A percentile compares a stretch with the other conserved stretches of the same genome.
Conservation (phyloP, 1,140 invertebrate species). For the Arion vulgaris region DNA sequence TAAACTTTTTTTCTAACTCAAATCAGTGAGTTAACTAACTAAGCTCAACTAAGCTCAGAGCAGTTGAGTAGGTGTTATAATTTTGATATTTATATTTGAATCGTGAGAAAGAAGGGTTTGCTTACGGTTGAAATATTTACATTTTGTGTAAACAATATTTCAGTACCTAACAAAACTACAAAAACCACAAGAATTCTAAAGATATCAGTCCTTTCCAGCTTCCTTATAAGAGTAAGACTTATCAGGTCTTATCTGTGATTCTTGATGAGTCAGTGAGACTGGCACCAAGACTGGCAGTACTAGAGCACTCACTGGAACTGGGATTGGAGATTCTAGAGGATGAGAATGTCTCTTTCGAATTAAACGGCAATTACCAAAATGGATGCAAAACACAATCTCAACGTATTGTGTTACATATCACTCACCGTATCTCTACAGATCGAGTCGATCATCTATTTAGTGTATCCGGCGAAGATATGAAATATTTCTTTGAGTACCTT, state of each 20-base stretch:
- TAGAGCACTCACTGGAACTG: too few relatives aligned
- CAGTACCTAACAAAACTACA: not conserved
- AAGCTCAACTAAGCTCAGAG: too few relatives aligned
- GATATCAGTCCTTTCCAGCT: not conserved
- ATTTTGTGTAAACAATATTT: not conserved
- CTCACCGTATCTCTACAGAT: not conserved
- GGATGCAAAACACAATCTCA: not conserved
- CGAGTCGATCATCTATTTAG: constrained; percentile 1
- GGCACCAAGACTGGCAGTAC: too few relatives aligned
- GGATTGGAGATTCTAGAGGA: too few relatives aligned
- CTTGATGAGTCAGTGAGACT: constrained; percentile 2
- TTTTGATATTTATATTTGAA: too few relatives aligned
- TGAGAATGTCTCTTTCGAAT: not conserved
- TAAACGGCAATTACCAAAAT: not conserved
- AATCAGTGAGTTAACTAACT: too few relatives aligned
- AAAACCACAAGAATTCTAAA: not conserved
- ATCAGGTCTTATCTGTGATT: not conserved
- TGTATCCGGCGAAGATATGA: not conserved
- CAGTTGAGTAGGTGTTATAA: too few relatives aligned
- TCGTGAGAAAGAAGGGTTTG: too few relatives aligned
- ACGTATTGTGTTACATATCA: not conserved
- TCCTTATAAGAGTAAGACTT: too few relatives aligned
- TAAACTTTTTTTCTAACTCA: too few relatives aligned
- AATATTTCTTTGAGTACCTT: not conserved
- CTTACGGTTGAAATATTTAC: too few relatives aligned